phyloP scores from a whole-genome alignment of 2,888 invertebrate species.

The Erebia palarica region DNA sequence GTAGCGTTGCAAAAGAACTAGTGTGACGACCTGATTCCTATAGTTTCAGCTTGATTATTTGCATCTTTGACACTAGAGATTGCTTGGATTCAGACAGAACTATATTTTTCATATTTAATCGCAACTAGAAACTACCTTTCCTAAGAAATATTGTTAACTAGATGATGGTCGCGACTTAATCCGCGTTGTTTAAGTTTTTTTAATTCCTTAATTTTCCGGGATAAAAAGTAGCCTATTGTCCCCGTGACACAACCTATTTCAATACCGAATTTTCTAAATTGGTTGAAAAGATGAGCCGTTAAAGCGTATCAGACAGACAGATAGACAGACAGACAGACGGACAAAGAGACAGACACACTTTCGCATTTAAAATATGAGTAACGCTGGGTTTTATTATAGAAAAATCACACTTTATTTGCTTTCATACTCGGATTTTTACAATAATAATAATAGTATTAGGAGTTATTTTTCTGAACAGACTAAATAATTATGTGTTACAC shows the following conservation, averaged over 20 bases:
- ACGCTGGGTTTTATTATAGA: no score
- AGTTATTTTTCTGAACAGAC: no score
- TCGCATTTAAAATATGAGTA: not conserved
- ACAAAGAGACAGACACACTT: not conserved
- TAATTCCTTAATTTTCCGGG: not conserved
- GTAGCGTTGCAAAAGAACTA: constrained; percentile 40
- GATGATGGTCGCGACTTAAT: no score
- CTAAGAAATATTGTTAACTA: no score
- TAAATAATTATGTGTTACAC: no score
- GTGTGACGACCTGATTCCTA: constrained; percentile 41
- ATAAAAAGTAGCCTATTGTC: not conserved
- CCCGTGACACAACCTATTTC: not conserved
- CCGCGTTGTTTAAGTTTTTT: no score
- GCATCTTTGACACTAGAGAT: constrained; percentile 21
- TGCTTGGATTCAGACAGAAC: not conserved
- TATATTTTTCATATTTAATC: not conserved
- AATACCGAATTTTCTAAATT: not conserved
- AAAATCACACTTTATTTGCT: no score
- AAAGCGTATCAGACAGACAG: no score
- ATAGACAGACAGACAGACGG: not conserved
- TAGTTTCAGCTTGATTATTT: constrained; percentile 40
- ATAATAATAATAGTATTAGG: no score
- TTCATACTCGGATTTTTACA: no score
- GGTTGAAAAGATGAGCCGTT: no score
- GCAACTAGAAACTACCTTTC: not conserved